phyloP scores from a whole-genome alignment of 2,888 invertebrate species.

The Drosophila austrosaltans region DNA sequence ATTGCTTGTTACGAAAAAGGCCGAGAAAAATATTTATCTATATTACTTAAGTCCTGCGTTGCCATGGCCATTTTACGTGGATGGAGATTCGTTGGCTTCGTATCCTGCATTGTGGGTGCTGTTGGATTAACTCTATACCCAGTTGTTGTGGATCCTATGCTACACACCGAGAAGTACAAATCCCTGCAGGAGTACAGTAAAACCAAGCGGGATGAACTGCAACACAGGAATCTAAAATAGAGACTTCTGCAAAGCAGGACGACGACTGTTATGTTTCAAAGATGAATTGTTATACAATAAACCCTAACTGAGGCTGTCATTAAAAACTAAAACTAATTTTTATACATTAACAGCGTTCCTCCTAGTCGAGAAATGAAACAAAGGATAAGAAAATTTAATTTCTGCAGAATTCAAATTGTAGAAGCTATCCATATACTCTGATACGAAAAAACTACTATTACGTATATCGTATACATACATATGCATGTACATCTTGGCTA shows the following conservation, averaged over 20 bases:
- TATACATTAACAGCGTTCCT: not conserved
- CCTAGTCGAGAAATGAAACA: not conserved
- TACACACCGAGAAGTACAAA: conserved; percentile 85
- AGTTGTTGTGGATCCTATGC: conserved; percentile 86
- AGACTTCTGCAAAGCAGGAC: not conserved
- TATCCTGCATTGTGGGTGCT: conserved; percentile 85
- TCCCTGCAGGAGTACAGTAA: conserved; percentile 56
- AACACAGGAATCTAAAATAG: conserved; percentile 27
- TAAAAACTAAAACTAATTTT: not conserved
- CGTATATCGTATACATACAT: too few relatives aligned
- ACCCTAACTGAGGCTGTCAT: conserved; percentile 1
- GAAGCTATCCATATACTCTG: not conserved
- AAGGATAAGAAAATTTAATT: too few relatives aligned
- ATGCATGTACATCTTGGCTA: too few relatives aligned
- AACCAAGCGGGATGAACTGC: conserved; percentile 41
- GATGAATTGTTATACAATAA: not conserved
- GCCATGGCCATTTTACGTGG: conserved; percentile 83
- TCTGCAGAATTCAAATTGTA: not conserved
- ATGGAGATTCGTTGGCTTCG: conserved; percentile 85
- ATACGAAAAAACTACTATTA: too few relatives aligned
- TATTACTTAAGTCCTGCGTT: conserved; percentile 1
- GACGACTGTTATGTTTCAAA: not conserved
- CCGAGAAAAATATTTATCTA: not conserved
- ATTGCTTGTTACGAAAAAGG: conserved; percentile 2
- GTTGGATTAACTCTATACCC: conserved; percentile 86